Conservation (phyloP, 2,797 vertebrate genomes). For the Pyrrhura leucotis region DNA sequence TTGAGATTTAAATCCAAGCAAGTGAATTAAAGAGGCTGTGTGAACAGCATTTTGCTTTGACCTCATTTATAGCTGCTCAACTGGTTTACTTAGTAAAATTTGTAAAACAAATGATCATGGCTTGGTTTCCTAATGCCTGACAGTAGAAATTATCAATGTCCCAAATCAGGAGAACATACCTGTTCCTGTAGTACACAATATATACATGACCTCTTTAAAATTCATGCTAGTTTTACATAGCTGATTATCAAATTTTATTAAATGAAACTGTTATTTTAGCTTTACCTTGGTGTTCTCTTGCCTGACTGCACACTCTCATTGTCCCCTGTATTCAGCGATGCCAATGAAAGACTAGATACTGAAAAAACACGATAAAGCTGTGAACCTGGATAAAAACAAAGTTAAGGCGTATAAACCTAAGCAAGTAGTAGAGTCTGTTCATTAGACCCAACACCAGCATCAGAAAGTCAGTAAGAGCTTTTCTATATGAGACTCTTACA, state of each 20-base stretch:
- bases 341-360: conserved; percentile 96
- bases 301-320: conserved; percentile 90
- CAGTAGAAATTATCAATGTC: neutral
- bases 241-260: neutral
- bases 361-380: conserved; percentile 87
- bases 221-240: neutral
- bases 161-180: neutral
- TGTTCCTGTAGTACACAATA: neutral
- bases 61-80: conserved; percentile 20
- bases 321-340: conserved; percentile 92
- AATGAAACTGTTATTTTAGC: neutral
- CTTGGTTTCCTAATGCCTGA: neutral
- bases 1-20: neutral
- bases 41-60: neutral
- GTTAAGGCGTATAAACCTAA: conserved; percentile 66
- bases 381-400: conserved; percentile 84
- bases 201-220: neutral
- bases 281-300: conserved; percentile 93
- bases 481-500: neutral
- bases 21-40: conserved; percentile 3
- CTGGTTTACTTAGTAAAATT: neutral
- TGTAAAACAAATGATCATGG: conserved; percentile 17
- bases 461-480: neutral
- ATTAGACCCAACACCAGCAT: conserved; percentile 64
- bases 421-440: conserved; percentile 71